phyloP scores from a whole-genome alignment of 2,113 vertebrate species.

The Ceyx melanurus region DNA sequence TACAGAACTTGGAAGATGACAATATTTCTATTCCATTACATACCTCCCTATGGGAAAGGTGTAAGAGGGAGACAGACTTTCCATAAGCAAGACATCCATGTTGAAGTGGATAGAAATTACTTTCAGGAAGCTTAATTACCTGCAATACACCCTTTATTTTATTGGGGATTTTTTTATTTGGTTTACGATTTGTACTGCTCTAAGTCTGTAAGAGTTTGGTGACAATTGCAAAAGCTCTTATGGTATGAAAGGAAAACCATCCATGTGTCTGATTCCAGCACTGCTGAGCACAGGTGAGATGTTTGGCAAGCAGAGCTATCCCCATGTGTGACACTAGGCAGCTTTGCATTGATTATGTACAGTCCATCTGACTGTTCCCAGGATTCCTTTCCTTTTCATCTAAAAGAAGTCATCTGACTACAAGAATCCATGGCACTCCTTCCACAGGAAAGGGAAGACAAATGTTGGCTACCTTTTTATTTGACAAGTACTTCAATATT shows the following conservation, averaged over 20 bases:
- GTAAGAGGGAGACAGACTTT: neutral
- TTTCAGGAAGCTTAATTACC: neutral
- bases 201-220: neutral
- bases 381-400: neutral
- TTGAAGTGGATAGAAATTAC: neutral
- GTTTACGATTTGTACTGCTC: neutral
- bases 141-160: neutral
- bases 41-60: neutral
- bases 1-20: neutral
- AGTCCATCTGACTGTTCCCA: neutral
- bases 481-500: neutral
- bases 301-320: neutral
- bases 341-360: neutral
- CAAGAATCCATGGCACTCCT: neutral
- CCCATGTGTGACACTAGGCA: neutral
- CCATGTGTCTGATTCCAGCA: neutral
- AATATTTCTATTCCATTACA: neutral
- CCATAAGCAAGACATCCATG: neutral
- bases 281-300: neutral
- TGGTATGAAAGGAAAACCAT: neutral
- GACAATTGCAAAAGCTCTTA: neutral
- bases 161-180: neutral
- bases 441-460: neutral
- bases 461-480: neutral
- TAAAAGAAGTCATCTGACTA: neutral